Evolutionary conservation across 2,888 invertebrate genomes (phyloP).

Genomic region (Agrilus mali): DNA sequence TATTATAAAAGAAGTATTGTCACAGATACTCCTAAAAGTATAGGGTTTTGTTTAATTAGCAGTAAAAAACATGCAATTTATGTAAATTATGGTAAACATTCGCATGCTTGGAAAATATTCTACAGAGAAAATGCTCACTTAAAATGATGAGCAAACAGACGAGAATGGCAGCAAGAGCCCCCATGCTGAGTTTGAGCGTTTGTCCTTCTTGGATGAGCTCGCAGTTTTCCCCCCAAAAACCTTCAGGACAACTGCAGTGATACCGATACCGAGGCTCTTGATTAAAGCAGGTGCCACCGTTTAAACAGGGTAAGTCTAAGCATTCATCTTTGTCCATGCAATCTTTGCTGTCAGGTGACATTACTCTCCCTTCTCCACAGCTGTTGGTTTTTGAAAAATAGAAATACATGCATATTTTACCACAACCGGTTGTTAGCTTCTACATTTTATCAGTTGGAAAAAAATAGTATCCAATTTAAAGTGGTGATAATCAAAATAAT

Average conservation of each 20-base stretch:
- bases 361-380: slow-evolving; percentile 86
- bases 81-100: background rate
- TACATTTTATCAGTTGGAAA: too few relatives aligned
- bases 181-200: slow-evolving; percentile 90
- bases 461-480: too few relatives aligned
- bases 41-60: too few relatives aligned
- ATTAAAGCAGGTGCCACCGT: slow-evolving; percentile 87
- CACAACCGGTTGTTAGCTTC: too few relatives aligned
- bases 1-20: too few relatives aligned
- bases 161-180: slow-evolving; percentile 92
- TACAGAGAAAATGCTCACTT: slow-evolving; percentile 56
- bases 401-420: too few relatives aligned
- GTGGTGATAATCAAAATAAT: too few relatives aligned
- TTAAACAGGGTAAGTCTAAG: slow-evolving; percentile 84
- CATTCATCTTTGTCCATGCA: slow-evolving; percentile 95
- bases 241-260: slow-evolving; percentile 83
- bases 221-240: slow-evolving; percentile 91
- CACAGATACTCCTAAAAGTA: too few relatives aligned
- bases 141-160: slow-evolving; percentile 94
- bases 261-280: slow-evolving; percentile 76
- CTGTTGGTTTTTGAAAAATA: slow-evolving; percentile 34
- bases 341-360: slow-evolving; percentile 81
- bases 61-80: too few relatives aligned
- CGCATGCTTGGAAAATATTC: background rate
- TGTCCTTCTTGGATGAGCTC: slow-evolving; percentile 89